Evolutionary conservation across 2,888 invertebrate species (phyloP).

Genomic region (Apamea monoglypha): DNA sequence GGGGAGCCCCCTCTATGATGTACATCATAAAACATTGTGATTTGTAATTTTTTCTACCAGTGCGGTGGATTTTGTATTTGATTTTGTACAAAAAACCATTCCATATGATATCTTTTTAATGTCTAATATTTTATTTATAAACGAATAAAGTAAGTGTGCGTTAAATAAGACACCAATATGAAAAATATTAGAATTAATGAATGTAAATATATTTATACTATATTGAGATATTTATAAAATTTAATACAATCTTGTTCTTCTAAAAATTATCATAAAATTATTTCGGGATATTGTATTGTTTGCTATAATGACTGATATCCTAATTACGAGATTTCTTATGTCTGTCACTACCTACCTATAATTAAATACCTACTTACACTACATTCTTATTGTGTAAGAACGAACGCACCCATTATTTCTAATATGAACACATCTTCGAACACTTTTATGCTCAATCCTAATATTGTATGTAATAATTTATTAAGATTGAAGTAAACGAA

Average conservation of each 20-base stretch:
- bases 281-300: conserved; percentile 83
- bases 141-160: conserved; percentile 85
- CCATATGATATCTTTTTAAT: conserved; percentile 87
- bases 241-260: conserved; percentile 90
- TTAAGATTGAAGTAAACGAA: conserved; percentile 65
- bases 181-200: conserved; percentile 86
- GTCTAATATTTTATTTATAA: conserved; percentile 87
- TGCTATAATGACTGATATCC: conserved; percentile 81
- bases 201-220: conserved; percentile 90
- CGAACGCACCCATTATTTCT: conserved; percentile 78
- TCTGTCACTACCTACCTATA: conserved; percentile 77
- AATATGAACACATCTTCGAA: conserved; percentile 73
- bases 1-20: conserved; percentile 71
- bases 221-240: conserved; percentile 90
- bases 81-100: conserved; percentile 90
- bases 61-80: conserved; percentile 86
- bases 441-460: conserved; percentile 77
- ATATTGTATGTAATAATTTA: conserved; percentile 66
- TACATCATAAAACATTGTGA: conserved; percentile 83
- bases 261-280: conserved; percentile 85
- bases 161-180: conserved; percentile 90
- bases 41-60: conserved; percentile 85
- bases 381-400: conserved; percentile 78
- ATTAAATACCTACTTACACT: conserved; percentile 74
- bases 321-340: conserved; percentile 75